Conservation (phyloP, 2,888 invertebrate species). For the Chalcis sispes region DNA sequence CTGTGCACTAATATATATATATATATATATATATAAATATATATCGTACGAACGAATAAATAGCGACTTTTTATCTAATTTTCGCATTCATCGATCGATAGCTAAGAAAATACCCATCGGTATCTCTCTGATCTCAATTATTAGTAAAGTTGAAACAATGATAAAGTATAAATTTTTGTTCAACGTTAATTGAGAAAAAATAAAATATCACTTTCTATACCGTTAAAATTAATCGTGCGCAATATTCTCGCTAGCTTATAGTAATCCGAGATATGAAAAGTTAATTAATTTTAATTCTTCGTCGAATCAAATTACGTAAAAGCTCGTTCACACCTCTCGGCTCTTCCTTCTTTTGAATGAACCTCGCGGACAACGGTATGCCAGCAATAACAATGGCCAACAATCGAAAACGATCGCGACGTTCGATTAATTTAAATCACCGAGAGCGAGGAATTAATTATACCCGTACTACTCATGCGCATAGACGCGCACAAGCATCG, state of each 20-base stretch:
- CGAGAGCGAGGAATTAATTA: background rate
- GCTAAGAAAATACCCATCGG: too few species aligned
- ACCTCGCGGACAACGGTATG: background rate
- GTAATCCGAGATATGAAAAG: background rate
- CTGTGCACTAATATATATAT: too few species aligned
- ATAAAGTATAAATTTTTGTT: too few species aligned
- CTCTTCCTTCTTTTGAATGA: background rate
- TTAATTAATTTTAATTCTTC: conserved; percentile 15
- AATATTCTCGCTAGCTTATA: background rate
- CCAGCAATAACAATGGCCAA: background rate
- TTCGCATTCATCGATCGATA: too few species aligned
- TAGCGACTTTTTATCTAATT: too few species aligned
- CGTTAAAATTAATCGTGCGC: background rate
- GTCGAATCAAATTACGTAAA: background rate
- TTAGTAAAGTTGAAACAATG: too few species aligned
- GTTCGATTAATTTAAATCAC: conserved; percentile 12
- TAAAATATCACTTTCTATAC: background rate
- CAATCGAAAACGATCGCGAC: background rate
- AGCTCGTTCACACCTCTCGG: background rate
- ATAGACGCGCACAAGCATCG: background rate
- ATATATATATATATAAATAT: too few species aligned
- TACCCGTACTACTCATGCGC: background rate
- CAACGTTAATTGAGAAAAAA: background rate
- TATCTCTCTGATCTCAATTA: too few species aligned
- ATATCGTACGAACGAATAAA: too few species aligned